These are phyloP conservation scores for Drosophila repleta DNA, from an alignment of 1,140 invertebrate genomes.

Conservation along the genomic window DNA sequence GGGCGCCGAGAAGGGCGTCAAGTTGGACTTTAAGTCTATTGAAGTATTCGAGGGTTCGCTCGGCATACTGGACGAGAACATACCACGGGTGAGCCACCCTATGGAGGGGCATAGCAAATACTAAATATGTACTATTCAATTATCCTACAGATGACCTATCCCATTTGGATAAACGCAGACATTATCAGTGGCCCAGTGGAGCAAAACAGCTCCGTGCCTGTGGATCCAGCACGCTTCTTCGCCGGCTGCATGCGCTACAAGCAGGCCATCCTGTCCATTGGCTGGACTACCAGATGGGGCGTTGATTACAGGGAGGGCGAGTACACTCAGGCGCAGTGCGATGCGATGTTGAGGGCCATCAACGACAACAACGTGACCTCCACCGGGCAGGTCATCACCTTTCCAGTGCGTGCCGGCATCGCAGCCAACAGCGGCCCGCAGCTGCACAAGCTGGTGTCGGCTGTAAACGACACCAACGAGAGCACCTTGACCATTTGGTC, in stretches of 20 bases:
- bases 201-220: slow-evolving; percentile 85
- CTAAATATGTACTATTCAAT: neutral
- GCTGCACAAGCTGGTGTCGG: slow-evolving; percentile 84
- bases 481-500: slow-evolving; percentile 90
- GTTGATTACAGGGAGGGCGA: slow-evolving; percentile 84
- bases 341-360: slow-evolving; percentile 88
- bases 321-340: slow-evolving; percentile 89
- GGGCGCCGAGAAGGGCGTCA: slow-evolving; percentile 89
- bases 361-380: slow-evolving; percentile 68
- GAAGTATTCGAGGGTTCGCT: slow-evolving; percentile 90
- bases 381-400: slow-evolving; percentile 89
- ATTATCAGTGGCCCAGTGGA: slow-evolving; percentile 92
- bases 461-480: slow-evolving; percentile 68
- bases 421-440: slow-evolving; percentile 87
- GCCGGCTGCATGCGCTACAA: slow-evolving; percentile 86
- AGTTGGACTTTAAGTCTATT: slow-evolving; percentile 94
- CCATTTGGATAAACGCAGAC: slow-evolving; percentile 95
- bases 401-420: slow-evolving; percentile 91
- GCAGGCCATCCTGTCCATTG: slow-evolving; percentile 89
- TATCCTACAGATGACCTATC: slow-evolving; percentile 86
- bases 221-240: slow-evolving; percentile 89
- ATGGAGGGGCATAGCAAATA: neutral
- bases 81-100: slow-evolving; percentile 59
- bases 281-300: slow-evolving; percentile 92
- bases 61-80: slow-evolving; percentile 84